Percentiles rank a stretch among this genome's conserved stretches.
These are phyloP conservation scores for Protonibea diacanthus DNA, from an alignment of 2,797 vertebrate genomes.

Conservation along the genomic window DNA sequence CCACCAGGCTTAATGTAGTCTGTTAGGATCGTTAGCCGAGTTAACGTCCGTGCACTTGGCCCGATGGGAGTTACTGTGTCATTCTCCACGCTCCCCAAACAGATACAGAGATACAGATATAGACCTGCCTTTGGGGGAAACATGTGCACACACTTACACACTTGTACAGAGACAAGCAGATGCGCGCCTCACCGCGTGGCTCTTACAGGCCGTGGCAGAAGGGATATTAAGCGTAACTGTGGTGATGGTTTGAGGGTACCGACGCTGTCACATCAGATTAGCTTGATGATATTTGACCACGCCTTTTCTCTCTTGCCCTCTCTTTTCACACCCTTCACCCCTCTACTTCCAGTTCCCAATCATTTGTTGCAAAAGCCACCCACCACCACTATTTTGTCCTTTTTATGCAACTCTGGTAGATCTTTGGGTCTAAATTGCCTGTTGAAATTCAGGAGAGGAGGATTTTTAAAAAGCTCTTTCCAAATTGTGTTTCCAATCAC, in stretches of 20 bases:
- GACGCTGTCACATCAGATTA: constrained; percentile 80
- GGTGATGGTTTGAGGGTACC: constrained; percentile 66
- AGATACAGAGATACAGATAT: constrained; percentile 71
- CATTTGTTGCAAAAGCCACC: constrained; percentile 1
- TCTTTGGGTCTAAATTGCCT: constrained; percentile 39
- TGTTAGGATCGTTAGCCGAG: constrained; percentile 79
- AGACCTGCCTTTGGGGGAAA: constrained; percentile 64
- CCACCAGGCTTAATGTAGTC: constrained; percentile 61
- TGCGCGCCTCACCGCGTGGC: constrained; percentile 44
- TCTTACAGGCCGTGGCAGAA: constrained; percentile 65
- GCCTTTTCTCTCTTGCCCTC: constrained; percentile 35
- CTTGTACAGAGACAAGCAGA: constrained; percentile 36
- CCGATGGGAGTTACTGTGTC: constrained; percentile 71
- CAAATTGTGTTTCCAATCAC: constrained; percentile 42
- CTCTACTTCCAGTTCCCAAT: constrained; percentile 3
- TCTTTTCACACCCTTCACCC: constrained; percentile 6
- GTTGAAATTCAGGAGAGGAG: constrained; percentile 43
- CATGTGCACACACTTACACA: constrained; percentile 16
- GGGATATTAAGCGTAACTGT: constrained; percentile 69
- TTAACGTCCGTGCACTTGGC: constrained; percentile 78
- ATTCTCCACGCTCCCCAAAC: constrained; percentile 72
- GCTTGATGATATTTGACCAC: constrained; percentile 58
- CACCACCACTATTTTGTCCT: constrained; percentile 1
- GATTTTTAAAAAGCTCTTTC: constrained; percentile 21
- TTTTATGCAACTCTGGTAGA: constrained; percentile 11